Percentiles rank a stretch among this genome's conserved stretches.
Evolutionary conservation across 1,140 invertebrate species (phyloP).

Genomic region (Chironomus tepperi): DNA sequence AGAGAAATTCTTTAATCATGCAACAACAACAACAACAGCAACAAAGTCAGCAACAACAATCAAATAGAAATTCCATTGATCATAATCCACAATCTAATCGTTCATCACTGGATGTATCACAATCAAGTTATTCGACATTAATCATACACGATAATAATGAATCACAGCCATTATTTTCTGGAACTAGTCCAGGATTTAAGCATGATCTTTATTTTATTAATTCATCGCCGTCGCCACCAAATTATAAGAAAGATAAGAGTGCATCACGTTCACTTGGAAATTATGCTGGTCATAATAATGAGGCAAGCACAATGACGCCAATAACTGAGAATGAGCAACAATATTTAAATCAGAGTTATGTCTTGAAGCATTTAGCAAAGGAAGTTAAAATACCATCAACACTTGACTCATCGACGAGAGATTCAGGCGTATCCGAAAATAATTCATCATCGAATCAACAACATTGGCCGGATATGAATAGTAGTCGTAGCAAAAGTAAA

Average conservation of each 20-base stretch:
- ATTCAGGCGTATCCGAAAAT: slow-evolving; percentile 32
- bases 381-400: slow-evolving; percentile 54
- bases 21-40: slow-evolving; percentile 31
- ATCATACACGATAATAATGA: slow-evolving; percentile 63
- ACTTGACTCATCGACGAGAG: slow-evolving; percentile 28
- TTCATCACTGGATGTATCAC: slow-evolving; percentile 62
- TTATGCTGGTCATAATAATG: not conserved
- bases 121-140: slow-evolving; percentile 68
- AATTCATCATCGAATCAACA: slow-evolving; percentile 28
- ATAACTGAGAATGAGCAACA: slow-evolving; percentile 78
- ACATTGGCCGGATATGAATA: slow-evolving; percentile 35
- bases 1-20: slow-evolving; percentile 25
- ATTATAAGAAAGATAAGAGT: slow-evolving; percentile 10
- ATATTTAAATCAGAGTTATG: slow-evolving; percentile 71
- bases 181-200: not conserved
- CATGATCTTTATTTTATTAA: slow-evolving; percentile 22
- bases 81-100: slow-evolving; percentile 62
- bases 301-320: slow-evolving; percentile 48
- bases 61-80: slow-evolving; percentile 58
- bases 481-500: slow-evolving; percentile 39
- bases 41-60: slow-evolving; percentile 35
- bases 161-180: not conserved
- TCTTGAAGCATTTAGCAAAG: slow-evolving; percentile 78
- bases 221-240: not conserved
- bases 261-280: slow-evolving; percentile 17